Conservation (phyloP, 2,797 vertebrate species). For the Danio choprae region DNA sequence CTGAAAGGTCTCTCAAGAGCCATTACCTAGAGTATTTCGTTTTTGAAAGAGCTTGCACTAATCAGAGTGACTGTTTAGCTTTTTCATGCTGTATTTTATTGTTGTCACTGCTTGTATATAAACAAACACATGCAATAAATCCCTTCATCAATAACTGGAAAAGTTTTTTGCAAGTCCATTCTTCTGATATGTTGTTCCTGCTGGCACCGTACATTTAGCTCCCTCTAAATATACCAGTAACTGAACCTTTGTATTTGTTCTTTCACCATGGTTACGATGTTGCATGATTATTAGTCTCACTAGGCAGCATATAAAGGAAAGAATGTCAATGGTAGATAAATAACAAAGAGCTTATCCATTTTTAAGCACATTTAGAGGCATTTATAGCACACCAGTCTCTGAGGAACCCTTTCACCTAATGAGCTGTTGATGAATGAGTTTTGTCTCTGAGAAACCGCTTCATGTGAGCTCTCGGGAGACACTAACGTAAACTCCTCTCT, state of each 20-base stretch:
- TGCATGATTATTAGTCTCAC: background rate
- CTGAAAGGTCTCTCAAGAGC: conserved; percentile 12
- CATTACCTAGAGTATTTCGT: conserved; percentile 7
- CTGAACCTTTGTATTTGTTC: background rate
- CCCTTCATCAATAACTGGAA: background rate
- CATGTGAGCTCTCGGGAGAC: conserved; percentile 37
- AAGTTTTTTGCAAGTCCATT: background rate
- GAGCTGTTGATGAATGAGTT: conserved; percentile 39
- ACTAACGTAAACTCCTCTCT: conserved; percentile 35
- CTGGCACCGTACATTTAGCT: background rate
- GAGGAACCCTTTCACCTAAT: conserved; percentile 37
- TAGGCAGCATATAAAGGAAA: background rate
- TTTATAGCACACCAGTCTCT: conserved; percentile 45
- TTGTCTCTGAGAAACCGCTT: conserved; percentile 40
- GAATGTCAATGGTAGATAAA: conserved; percentile 13
- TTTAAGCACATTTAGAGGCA: conserved; percentile 23
- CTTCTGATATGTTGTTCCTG: background rate
- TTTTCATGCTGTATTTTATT: conserved; percentile 2
- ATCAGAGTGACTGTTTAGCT: background rate
- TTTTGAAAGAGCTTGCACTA: background rate
- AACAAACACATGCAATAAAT: background rate
- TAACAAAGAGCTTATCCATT: background rate
- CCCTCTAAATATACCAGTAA: background rate
- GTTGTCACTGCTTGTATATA: background rate
- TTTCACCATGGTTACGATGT: background rate